Evolutionary conservation across 2,797 vertebrate genomes (phyloP).

Genomic region (Phoebastria nigripes): DNA sequence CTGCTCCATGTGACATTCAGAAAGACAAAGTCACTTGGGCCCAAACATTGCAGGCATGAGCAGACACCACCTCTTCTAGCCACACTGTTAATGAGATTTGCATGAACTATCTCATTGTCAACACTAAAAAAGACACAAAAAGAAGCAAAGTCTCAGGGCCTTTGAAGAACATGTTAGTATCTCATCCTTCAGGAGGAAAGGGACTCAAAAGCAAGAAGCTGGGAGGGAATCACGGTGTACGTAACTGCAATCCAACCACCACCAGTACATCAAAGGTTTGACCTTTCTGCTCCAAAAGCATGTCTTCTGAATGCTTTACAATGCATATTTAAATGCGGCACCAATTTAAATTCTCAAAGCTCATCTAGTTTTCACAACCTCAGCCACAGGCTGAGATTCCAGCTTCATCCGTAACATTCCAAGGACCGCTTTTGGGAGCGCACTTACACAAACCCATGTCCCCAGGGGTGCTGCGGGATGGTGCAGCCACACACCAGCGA

Average conservation of each 20-base stretch:
- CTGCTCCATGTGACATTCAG: neutral
- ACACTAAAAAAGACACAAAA: neutral
- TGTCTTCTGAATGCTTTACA: neutral
- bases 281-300: neutral
- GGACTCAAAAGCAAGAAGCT: neutral
- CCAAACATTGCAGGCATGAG: neutral
- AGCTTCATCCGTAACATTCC: neutral
- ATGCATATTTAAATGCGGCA: neutral
- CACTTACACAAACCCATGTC: neutral
- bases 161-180: neutral
- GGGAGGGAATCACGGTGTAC: rapidly evolving
- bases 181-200: neutral
- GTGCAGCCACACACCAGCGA: neutral
- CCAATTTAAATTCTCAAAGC: neutral
- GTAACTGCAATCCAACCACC: neutral
- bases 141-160: neutral
- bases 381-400: neutral
- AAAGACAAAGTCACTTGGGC: neutral
- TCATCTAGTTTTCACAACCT: neutral
- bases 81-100: neutral
- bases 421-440: neutral
- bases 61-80: neutral
- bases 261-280: neutral
- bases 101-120: neutral
- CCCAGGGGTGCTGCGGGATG: neutral